Evolutionary conservation across 2,888 invertebrate species (phyloP).

Genomic region (Adelognathus sp.): DNA sequence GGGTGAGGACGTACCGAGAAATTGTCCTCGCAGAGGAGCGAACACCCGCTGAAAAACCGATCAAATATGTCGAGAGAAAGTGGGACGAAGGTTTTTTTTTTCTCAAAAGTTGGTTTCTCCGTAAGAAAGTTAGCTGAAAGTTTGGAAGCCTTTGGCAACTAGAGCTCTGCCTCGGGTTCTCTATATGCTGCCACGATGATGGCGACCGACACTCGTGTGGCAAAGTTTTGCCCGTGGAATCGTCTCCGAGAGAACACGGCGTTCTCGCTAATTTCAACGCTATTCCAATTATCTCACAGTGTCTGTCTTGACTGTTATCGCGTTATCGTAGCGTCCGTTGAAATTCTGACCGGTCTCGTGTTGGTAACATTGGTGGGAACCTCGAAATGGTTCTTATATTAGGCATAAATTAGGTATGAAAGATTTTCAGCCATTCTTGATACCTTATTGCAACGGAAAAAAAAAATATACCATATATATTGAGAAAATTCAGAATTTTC

Average conservation of each 20-base stretch:
- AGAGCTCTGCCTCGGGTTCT: neutral
- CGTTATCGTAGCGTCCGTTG: neutral
- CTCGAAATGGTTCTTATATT: constrained; percentile 17
- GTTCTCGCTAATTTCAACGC: constrained; percentile 38
- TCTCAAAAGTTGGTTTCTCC: neutral
- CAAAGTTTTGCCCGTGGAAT: constrained; percentile 27
- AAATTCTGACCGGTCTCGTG: neutral
- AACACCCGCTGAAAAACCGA: constrained; percentile 31
- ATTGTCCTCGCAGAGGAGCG: constrained; percentile 43
- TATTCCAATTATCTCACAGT: constrained; percentile 33
- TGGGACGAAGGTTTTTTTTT: constrained; percentile 41
- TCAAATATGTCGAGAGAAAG: constrained; percentile 38
- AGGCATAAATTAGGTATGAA: too few relatives aligned
- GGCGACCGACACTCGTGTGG: neutral
- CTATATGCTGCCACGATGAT: constrained; percentile 6
- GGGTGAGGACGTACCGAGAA: constrained; percentile 15
- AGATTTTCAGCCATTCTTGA: too few relatives aligned
- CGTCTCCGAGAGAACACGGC: constrained; percentile 16
- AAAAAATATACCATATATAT: too few relatives aligned
- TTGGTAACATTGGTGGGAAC: neutral
- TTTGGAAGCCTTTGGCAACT: constrained; percentile 32
- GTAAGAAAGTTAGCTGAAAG: constrained; percentile 44
- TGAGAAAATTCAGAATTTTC: too few relatives aligned
- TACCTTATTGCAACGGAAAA: too few relatives aligned
- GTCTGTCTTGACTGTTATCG: constrained; percentile 8